Percentiles rank a stretch among this genome's conserved stretches.
These are phyloP conservation scores for Orthonychiurus folsomi DNA, from an alignment of 2,888 invertebrate species.

Conservation along the genomic window DNA sequence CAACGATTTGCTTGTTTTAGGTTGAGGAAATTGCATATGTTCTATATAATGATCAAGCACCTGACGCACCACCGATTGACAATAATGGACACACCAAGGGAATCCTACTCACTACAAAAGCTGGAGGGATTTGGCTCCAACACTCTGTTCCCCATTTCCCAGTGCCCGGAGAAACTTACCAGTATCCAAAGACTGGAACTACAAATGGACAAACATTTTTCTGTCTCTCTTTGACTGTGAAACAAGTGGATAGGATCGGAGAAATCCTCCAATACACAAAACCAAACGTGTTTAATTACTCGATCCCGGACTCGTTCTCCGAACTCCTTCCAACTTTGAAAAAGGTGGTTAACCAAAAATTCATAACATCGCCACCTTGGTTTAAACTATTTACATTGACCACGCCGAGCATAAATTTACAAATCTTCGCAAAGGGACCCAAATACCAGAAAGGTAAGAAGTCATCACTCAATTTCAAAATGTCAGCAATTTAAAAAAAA, in stretches of 20 bases:
- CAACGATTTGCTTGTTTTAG: too few species aligned
- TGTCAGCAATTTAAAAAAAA: background rate
- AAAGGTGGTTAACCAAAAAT: constrained; percentile 11
- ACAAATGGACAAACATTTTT: constrained; percentile 78
- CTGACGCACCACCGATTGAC: constrained; percentile 52
- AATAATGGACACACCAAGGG: constrained; percentile 82
- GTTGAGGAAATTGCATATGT: constrained; percentile 47
- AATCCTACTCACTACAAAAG: constrained; percentile 60
- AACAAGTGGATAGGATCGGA: constrained; percentile 18
- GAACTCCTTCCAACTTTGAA: constrained; percentile 15
- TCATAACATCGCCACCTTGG: background rate
- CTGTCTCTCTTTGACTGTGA: constrained; percentile 43
- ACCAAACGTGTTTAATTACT: constrained; percentile 23
- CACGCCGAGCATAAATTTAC: constrained; percentile 56
- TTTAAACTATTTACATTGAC: constrained; percentile 42
- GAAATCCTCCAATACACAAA: constrained; percentile 25
- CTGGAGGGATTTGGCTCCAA: constrained; percentile 76
- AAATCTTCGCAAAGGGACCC: constrained; percentile 73
- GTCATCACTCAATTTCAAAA: too few species aligned
- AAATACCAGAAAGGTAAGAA: constrained; percentile 58
- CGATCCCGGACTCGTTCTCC: constrained; percentile 16
- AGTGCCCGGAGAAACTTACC: background rate
- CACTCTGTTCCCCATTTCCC: constrained; percentile 90
- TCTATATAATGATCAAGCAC: constrained; percentile 82
- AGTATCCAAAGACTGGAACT: constrained; percentile 41